Evolutionary conservation across 1,140 invertebrate genomes (phyloP), one percentile per base, ranked within the genome.

Genomic region (Bombus difficillimus): DNA sequence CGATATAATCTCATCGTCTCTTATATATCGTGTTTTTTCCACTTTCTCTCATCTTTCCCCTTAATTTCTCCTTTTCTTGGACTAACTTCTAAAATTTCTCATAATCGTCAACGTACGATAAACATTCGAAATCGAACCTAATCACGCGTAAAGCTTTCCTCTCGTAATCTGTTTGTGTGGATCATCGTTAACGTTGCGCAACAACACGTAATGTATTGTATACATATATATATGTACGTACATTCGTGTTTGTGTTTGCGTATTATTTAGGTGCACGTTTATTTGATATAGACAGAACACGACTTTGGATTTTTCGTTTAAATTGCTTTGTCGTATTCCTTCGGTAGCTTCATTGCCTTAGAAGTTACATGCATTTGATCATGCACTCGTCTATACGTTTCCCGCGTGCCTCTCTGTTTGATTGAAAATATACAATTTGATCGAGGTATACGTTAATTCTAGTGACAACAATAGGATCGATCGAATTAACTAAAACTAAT

Each of bases 151-250:
- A 64, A 87, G 68, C 32, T 34, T 77, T 68, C 9, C 1, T 39
- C 47, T 43, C 28, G 22, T 32, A 62, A 32, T 62, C 59, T 69
- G 3, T 69, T 39, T 28, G 1, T 37, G 2, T 12, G 34, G 1
- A 37, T 22, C 64, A 47, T 64, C 69, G 72, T 84, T 87, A 89
- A 92, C 71, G 92, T 90, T 92, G 88, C 86, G 69, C 81, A 92
- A 90, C 28, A 62, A n/a, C 59, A 10, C 28, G 12, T n/a, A 62
- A 62, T 66, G 15, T 34, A 9, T 32, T 66, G 8, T 66, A 62
- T 15, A n/a, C n/a, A 62, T 62, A 13, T 62, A n/a, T 64, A 4
- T 66, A 62, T 66, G n/a, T 15, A 34, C 6, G 64, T 18, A 34
- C 32, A 68, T 64, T 15, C n/a, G 87, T 81, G 62, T 85, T 81